Conservation (phyloP, 2,113 vertebrate genomes). For the Alligator mississippiensis region DNA sequence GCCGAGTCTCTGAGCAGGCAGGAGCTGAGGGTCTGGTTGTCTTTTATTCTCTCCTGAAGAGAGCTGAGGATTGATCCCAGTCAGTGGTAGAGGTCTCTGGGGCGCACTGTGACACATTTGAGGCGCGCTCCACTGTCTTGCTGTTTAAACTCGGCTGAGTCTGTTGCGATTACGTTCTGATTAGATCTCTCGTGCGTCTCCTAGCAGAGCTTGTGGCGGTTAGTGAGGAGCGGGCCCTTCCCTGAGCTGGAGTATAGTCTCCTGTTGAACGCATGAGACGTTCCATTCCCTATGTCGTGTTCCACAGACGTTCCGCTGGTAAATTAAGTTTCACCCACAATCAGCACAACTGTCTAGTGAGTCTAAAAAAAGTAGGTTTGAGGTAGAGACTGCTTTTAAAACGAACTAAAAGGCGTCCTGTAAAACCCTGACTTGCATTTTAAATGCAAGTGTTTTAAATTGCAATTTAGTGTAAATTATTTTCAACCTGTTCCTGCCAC, state of each 20-base stretch:
- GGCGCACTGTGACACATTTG: too few relatives aligned
- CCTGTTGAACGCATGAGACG: background rate
- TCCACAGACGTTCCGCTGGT: background rate
- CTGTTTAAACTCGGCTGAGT: too few relatives aligned
- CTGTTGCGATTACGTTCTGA: too few relatives aligned
- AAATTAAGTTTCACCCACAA: rapidly evolving
- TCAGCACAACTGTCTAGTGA: too few relatives aligned
- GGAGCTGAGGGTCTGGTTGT: background rate
- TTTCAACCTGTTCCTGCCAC: background rate
- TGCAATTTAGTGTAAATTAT: background rate
- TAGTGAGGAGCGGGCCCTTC: too few relatives aligned
- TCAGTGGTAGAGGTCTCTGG: too few relatives aligned
- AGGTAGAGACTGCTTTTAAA: rapidly evolving
- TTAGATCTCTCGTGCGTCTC: too few relatives aligned
- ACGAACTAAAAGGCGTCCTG: background rate
- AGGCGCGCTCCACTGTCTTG: too few relatives aligned
- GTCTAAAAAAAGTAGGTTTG: background rate
- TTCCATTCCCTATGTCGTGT: background rate
- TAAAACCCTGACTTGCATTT: background rate
- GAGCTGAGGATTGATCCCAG: too few relatives aligned
- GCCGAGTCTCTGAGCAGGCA: background rate
- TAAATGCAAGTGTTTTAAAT: background rate
- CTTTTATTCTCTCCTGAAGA: background rate
- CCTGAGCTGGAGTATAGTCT: background rate
- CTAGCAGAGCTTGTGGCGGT: too few relatives aligned